Evolutionary conservation across 2,888 invertebrate genomes (phyloP), one percentile per base, ranked within the genome.

Genomic region (Limnephilus auricula): DNA sequence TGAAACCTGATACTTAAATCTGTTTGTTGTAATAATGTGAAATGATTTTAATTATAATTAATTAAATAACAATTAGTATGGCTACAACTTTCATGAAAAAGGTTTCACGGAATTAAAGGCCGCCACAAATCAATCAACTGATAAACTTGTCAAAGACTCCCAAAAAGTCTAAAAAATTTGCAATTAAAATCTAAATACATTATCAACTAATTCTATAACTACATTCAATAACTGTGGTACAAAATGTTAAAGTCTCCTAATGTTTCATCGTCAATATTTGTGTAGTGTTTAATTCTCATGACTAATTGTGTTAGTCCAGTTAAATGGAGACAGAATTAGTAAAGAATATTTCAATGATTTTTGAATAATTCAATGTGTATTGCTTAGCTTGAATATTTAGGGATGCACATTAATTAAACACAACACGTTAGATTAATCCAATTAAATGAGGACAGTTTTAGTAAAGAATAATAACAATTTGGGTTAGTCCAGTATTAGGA

Each of bases 171-270:
- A 84, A 45, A 80, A 86, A 79, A 87, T 80, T 45, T 86, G 90
- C 86, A 90, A 90, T 90, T 86, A 79, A 88, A 79, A 88, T 88
- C 86, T 86, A 90, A 90, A 79, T 78, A 79, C 79, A 45, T 32
- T 65, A 34, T 32, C 32, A 65, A 79, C 31, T 86, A 88, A 85
- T 32, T 86, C 78, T 86, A 86, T 37, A 9, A 40, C 86, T 90
- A 90, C 79, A 87, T 79, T 90, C 84, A 83, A 45, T 85, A 65
- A 86, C 86, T 90, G 90, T n/a, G 79, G 86, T 90, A 90, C 80
- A 90, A 90, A 90, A 90, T 90, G 85, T 85, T 84, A 6, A 65
- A 65, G 5, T 65, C 78, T 79, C 32, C 84, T 90, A 84, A 79
- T 84, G 30, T 37, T 90, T 85, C 65, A 85, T 40, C 32, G 79